phyloP scores from a whole-genome alignment of 2,797 vertebrate genomes.

The Pogoniulus pusillus region DNA sequence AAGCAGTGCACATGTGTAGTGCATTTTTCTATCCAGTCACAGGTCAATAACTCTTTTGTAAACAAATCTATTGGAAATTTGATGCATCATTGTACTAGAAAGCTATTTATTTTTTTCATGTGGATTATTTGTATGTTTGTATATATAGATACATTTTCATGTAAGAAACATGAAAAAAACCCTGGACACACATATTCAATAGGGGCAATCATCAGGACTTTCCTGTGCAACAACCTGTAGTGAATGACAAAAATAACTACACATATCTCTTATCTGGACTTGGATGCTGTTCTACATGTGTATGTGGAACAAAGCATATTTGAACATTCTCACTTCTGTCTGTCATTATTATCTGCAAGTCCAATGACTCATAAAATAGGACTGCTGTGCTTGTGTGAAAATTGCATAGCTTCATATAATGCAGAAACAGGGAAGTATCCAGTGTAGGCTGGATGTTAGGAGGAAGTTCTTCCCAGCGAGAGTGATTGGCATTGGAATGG shows the following conservation, averaged over 20 bases:
- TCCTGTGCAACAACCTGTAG: background rate
- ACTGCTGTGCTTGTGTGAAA: background rate
- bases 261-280: background rate
- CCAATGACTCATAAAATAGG: background rate
- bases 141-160: background rate
- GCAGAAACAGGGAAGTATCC: background rate
- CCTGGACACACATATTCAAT: background rate
- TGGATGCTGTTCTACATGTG: background rate
- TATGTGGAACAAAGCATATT: slow-evolving; percentile 11
- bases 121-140: background rate
- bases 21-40: background rate
- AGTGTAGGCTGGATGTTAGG: too few species aligned
- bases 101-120: background rate
- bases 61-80: background rate
- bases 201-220: background rate
- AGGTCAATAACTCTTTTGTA: background rate
- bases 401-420: background rate
- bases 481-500: too few species aligned
- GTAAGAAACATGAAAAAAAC: background rate
- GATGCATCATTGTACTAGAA: background rate
- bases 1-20: background rate
- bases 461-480: too few species aligned
- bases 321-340: background rate
- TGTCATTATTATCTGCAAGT: slow-evolving; percentile 16
- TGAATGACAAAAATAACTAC: background rate